Base-by-base conservation (phyloP, 2,888 invertebrate genomes). In the Aporophyla lueneburgensis region DNA sequence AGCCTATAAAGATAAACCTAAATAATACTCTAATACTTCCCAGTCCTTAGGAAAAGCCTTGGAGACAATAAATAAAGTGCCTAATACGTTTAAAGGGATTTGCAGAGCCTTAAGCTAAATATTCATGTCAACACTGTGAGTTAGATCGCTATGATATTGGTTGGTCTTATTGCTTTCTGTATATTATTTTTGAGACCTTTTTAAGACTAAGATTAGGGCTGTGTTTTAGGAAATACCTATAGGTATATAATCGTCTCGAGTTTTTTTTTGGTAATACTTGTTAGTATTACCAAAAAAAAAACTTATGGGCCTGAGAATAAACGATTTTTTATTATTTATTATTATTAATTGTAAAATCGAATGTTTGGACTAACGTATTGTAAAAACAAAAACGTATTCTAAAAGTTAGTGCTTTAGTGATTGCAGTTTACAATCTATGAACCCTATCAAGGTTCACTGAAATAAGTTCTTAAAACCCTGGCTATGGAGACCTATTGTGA, bases 21-120 rank as follows among this genome's bases (percentile, higher is more conserved):
- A 74, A 58, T 78, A 74, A 74, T 68, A 68, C 71, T 65, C 33
- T 19, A 62, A 83, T 56, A 70, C 71, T 70, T 71, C 49, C 49
- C 49, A 76, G 70, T 70, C 63, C 68, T 77, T 75, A 80, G 63
- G 51, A 27, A 81, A 80, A 80, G 59, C n/a, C 74, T 53, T 43
- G 40, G 24, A 59, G 65, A 77, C 79, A 71, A 82, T 87, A 87
- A 87, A 87, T 87, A 84, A 85, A 69, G 27, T 65, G 46, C 33
- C 77, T 86, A 86, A 87, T 87, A 86, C 87, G 81, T 87, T 86
- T 78, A 87, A 82, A 76, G 69, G 84, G 87, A 82, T 87, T 87
- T 82, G 1, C 72, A 54, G 54, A 21, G 80, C 59, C 43, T 79
- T 78, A 75, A 71, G 68, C 73, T 73, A 71, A 87, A 85, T 80